A percentile compares a stretch with the other conserved stretches of the same genome.
phyloP scores from a whole-genome alignment of 2,113 vertebrate genomes.

The Seriola aureovittata region DNA sequence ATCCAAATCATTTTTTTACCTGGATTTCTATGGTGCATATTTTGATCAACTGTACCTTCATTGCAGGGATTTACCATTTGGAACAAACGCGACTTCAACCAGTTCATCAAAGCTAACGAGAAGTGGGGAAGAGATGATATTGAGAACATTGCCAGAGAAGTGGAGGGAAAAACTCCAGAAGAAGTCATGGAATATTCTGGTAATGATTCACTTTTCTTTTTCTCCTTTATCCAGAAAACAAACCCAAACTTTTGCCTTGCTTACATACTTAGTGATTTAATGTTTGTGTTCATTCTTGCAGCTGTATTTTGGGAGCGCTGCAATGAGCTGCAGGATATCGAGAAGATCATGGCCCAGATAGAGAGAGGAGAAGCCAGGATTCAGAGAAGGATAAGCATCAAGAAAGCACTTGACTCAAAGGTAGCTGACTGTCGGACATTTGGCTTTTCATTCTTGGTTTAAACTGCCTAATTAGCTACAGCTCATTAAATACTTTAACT shows the following conservation, averaged over 20 bases:
- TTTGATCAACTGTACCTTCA: neutral
- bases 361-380: conserved; percentile 98
- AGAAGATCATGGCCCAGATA: conserved; percentile 99
- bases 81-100: conserved; percentile 99
- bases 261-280: neutral
- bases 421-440: conserved; percentile 74
- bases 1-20: neutral
- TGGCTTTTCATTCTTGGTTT: neutral
- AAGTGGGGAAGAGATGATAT: conserved; percentile 99
- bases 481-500: conserved; percentile 8
- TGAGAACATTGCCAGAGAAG: conserved; percentile 98
- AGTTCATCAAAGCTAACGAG: conserved; percentile 99
- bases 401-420: conserved; percentile 98
- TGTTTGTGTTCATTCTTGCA: conserved; percentile 62
- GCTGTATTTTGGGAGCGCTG: conserved; percentile 99
- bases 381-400: conserved; percentile 98
- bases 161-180: conserved; percentile 98
- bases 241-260: neutral
- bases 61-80: conserved; percentile 97
- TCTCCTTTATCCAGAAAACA: neutral
- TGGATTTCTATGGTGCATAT: neutral
- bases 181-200: conserved; percentile 99
- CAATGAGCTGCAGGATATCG: conserved; percentile 98
- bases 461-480: conserved; percentile 7
- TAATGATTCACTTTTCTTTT: conserved; percentile 62